Conservation (phyloP, 2,113 vertebrate species). For the Macquaria ambigua region DNA sequence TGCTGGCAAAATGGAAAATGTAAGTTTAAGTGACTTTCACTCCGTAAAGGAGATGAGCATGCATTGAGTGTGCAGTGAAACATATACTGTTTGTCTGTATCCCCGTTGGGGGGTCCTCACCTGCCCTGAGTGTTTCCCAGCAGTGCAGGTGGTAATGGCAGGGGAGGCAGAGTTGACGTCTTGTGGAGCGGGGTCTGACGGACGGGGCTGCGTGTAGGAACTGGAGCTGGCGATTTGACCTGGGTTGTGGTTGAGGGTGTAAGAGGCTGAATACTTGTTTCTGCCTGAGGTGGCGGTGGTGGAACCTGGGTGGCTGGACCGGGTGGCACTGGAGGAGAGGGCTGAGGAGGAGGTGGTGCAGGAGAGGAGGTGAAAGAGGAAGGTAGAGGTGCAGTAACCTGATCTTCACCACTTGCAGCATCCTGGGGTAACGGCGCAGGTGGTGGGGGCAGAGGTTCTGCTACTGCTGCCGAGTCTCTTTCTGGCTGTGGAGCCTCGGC, state of each 20-base stretch:
- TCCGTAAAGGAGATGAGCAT: background rate
- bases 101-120: conserved; percentile 80
- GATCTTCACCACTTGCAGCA: conserved; percentile 55
- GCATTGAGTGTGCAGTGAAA: background rate
- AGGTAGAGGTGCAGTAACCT: conserved; percentile 40
- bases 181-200: conserved; percentile 90
- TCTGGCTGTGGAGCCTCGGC: conserved; percentile 57
- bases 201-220: conserved; percentile 85
- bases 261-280: conserved; percentile 77
- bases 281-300: conserved; percentile 74
- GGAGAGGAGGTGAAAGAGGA: conserved; percentile 69
- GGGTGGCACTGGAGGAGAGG: conserved; percentile 81
- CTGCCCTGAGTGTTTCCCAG: conserved; percentile 94
- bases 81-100: background rate
- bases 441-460: conserved; percentile 62
- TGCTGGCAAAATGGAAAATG: no score
- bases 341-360: conserved; percentile 83
- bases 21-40: background rate
- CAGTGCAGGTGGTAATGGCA: conserved; percentile 94
- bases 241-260: conserved; percentile 82
- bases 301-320: conserved; percentile 78
- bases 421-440: conserved; percentile 74
- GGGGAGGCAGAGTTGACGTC: conserved; percentile 95
- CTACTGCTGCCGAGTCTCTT: conserved; percentile 40
- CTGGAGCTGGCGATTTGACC: conserved; percentile 88